Evolutionary conservation across 2,888 invertebrate species (phyloP).

Genomic region (Eupsilia transversa): DNA sequence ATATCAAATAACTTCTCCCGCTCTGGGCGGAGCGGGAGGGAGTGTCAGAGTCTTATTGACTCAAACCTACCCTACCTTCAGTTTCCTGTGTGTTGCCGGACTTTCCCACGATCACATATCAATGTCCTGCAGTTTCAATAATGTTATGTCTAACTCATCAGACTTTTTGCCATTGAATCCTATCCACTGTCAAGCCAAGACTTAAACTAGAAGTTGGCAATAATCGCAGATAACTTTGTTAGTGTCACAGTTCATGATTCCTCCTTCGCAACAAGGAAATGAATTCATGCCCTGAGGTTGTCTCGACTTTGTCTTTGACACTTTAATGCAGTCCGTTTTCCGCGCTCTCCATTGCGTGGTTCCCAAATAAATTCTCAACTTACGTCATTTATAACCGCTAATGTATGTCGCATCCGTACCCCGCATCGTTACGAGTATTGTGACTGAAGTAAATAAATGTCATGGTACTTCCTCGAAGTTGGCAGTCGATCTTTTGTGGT

Average conservation of each 20-base stretch:
- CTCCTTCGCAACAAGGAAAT: slow-evolving; percentile 48
- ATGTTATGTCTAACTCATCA: not conserved
- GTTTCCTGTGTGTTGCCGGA: too few species aligned
- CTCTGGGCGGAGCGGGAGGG: too few species aligned
- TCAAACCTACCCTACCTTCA: too few species aligned
- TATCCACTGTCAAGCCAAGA: not conserved
- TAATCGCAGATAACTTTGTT: slow-evolving; percentile 24
- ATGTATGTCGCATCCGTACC: slow-evolving; percentile 68
- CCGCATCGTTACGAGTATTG: slow-evolving; percentile 61
- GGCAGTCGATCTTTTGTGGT: slow-evolving; percentile 50
- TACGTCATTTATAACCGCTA: slow-evolving; percentile 65
- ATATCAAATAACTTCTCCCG: too few species aligned
- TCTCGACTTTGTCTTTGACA: slow-evolving; percentile 63
- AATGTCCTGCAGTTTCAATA: not conserved
- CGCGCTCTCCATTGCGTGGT: slow-evolving; percentile 58
- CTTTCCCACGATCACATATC: too few species aligned
- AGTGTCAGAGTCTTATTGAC: too few species aligned
- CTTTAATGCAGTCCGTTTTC: slow-evolving; percentile 58
- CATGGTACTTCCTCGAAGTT: slow-evolving; percentile 35
- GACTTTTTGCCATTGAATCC: not conserved
- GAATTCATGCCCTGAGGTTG: slow-evolving; percentile 44
- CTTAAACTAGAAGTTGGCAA: not conserved
- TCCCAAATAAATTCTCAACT: slow-evolving; percentile 66
- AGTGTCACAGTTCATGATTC: slow-evolving; percentile 4
- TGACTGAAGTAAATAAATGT: slow-evolving; percentile 58